A percentile compares a stretch with the other conserved stretches of the same genome.
Conservation (phyloP, 2,113 vertebrate genomes). For the Bos javanicus region DNA sequence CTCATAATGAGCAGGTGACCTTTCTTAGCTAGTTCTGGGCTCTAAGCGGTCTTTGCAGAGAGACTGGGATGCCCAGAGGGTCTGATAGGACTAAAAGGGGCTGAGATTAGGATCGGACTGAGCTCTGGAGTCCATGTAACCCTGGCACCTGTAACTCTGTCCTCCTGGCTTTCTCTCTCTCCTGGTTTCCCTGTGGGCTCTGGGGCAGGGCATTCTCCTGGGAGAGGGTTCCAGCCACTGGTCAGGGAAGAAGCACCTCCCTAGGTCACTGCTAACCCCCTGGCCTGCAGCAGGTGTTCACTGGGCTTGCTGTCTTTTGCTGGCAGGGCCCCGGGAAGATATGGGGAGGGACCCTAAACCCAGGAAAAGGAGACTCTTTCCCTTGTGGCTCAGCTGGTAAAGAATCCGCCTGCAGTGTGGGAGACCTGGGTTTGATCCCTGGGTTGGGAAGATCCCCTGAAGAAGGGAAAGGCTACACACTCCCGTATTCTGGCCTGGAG, state of each 20-base stretch:
- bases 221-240: neutral
- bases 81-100: neutral
- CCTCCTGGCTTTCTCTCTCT: neutral
- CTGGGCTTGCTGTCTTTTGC: neutral
- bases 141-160: neutral
- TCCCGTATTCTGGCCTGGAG: neutral
- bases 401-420: neutral
- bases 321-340: neutral
- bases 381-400: neutral
- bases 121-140: neutral
- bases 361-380: neutral
- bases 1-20: neutral
- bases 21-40: neutral
- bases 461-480: neutral
- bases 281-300: neutral
- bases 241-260: neutral
- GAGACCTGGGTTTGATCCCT: neutral
- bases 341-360: neutral
- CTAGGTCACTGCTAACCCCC: neutral
- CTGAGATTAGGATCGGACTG: neutral
- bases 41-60: neutral
- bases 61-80: neutral
- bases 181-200: neutral
- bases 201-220: neutral
- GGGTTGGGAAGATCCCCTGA: neutral